phyloP scores from a whole-genome alignment of 2,113 vertebrate genomes.

The Loxodonta africana region DNA sequence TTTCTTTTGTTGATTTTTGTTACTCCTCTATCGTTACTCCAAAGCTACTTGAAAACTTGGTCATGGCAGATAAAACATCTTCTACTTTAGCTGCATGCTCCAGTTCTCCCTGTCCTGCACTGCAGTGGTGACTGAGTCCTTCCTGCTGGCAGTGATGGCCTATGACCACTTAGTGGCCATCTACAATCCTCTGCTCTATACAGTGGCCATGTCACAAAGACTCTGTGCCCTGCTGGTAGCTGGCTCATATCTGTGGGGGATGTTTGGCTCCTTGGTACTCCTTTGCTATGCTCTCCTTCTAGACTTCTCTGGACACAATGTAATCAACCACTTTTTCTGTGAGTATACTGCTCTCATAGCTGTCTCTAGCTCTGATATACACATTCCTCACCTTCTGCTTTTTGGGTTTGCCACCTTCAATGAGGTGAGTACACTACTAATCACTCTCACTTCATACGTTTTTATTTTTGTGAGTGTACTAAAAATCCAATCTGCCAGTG shows the following conservation, averaged over 20 bases:
- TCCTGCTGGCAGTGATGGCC: background rate
- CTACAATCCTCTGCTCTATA: slow-evolving; percentile 45
- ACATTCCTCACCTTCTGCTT: slow-evolving; percentile 53
- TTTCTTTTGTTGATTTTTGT: slow-evolving; percentile 47
- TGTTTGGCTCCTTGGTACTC: background rate
- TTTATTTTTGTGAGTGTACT: slow-evolving; percentile 79
- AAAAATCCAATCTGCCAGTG: slow-evolving; percentile 32
- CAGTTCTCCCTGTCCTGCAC: background rate
- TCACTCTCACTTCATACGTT: slow-evolving; percentile 76
- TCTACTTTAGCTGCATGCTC: background rate
- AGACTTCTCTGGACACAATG: slow-evolving; percentile 51
- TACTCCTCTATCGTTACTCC: slow-evolving; percentile 39
- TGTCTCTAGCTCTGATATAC: slow-evolving; percentile 66
- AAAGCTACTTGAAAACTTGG: slow-evolving; percentile 19
- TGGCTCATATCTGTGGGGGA: background rate
- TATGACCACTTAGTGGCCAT: slow-evolving; percentile 42
- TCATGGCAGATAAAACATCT: slow-evolving; percentile 6
- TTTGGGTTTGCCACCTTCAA: slow-evolving; percentile 71
- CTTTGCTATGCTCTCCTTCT: slow-evolving; percentile 40
- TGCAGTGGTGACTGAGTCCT: slow-evolving; percentile 13
- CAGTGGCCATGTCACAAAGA: slow-evolving; percentile 3
- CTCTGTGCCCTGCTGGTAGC: background rate
- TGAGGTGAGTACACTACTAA: slow-evolving; percentile 66
- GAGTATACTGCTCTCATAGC: slow-evolving; percentile 60
- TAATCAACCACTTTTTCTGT: slow-evolving; percentile 74